Base-by-base conservation (phyloP, 2,113 vertebrate genomes). In the Empidonax alnorum region DNA sequence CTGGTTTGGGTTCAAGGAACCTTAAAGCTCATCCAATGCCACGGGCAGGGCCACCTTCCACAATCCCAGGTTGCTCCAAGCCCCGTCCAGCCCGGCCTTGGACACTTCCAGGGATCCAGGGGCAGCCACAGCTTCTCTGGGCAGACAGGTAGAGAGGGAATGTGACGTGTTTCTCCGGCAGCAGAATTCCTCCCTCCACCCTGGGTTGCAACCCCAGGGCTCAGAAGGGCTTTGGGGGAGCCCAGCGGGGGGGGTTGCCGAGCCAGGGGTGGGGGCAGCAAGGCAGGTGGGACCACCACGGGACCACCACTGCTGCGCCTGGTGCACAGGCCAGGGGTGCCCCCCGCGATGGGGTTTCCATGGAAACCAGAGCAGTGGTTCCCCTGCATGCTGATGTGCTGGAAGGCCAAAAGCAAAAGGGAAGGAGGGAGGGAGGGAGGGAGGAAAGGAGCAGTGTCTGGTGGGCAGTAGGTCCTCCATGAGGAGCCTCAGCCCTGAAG, bases 331-430 rank as follows among this genome's bases (percentile, higher is more conserved):
- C 18, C 27, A 41, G 35, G 30, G 55, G 30, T 61, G 15, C 19
- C 31, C 31, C n/a, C 31, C 0, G 0, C 5, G 13, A 19, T 76
- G 53, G 17, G 21, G 84, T 97, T 96, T 85, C 95, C 79, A 71
- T 95, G 95, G 96, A 73, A 93, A 95, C 95, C 68, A 52, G 90
- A 80, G 39, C 3, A 1, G 3, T 63, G 79, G 33, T 94, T 88
- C 71, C 71, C 42, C 75, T 81, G 86, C 91, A 31, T 12, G 4
- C 50, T 4, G 3, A 55, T 79, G 74, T 63, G 47, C 76, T 81
- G 52, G 21, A 69, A 76, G 46, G 71, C 66, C 95, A 88, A 52
- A 73, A 90, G 79, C 71, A 76, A 68, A 68, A 55, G 65, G 71
- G 35, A 63, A 39, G 53, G 58, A 37, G 14, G n/a, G 62, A 61